Percentiles rank a stretch among this genome's conserved stretches.
Conservation (phyloP, 92 coral and sea anemone species). For the Actinostola sp. region DNA sequence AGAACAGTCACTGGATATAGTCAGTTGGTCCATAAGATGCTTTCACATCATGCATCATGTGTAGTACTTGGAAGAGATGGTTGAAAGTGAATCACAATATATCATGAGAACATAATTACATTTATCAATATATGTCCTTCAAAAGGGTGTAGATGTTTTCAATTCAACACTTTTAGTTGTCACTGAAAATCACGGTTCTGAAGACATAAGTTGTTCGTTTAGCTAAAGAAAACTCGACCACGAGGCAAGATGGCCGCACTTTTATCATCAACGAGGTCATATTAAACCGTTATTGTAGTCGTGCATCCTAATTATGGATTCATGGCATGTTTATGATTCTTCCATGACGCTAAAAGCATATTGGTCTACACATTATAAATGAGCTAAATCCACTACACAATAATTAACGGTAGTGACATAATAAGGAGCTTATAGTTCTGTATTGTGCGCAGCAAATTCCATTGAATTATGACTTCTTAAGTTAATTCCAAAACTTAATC, state of each 20-base stretch:
- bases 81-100: not conserved
- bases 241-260: not conserved
- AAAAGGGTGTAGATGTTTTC: conserved; percentile 3
- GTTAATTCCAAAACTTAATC: conserved; percentile 5
- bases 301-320: conserved; percentile 1
- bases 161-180: not conserved
- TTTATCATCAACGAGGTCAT: not conserved
- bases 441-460: conserved; percentile 14
- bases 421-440: not conserved
- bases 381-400: not conserved
- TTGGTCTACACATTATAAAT: not conserved
- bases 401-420: not conserved
- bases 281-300: not conserved
- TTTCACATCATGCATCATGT: not conserved
- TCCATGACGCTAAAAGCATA: not conserved
- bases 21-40: not conserved
- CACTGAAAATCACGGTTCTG: not conserved
- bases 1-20: not conserved
- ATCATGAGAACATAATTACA: not conserved
- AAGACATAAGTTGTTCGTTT: not conserved
- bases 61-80: too few relatives aligned
- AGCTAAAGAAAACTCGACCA: not conserved
- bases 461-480: conserved; percentile 10
- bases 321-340: not conserved
- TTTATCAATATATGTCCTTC: not conserved